phyloP scores from a whole-genome alignment of 2,888 invertebrate species.

The Griposia aprilina region DNA sequence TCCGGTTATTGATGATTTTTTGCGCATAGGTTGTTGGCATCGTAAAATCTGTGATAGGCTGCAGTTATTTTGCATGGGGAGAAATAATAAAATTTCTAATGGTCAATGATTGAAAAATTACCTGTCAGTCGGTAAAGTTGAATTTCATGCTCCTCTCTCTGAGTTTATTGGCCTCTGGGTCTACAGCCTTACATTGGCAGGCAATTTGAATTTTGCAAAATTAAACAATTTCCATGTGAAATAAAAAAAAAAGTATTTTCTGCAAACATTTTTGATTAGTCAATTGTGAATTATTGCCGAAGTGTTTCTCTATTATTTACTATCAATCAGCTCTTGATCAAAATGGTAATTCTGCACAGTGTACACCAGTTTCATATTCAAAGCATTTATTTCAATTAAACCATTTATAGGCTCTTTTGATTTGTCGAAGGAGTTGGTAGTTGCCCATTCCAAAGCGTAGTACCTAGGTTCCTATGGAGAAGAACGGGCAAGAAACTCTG shows the following conservation, averaged over 20 bases:
- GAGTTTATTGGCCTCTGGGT: slow-evolving; percentile 34
- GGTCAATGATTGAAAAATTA: slow-evolving; percentile 49
- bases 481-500: too few relatives aligned
- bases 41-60: slow-evolving; percentile 56
- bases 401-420: too few relatives aligned
- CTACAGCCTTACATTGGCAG: background rate
- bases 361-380: background rate
- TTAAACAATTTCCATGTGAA: slow-evolving; percentile 1
- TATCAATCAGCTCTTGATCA: background rate
- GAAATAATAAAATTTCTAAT: slow-evolving; percentile 59
- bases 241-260: too few relatives aligned
- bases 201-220: slow-evolving; percentile 17
- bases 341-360: background rate
- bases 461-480: too few relatives aligned
- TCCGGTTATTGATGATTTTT: slow-evolving; percentile 59
- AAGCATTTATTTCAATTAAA: too few relatives aligned
- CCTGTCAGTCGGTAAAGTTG: slow-evolving; percentile 38
- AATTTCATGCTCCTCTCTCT: slow-evolving; percentile 28
- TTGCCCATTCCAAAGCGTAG: too few relatives aligned
- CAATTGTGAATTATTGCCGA: background rate
- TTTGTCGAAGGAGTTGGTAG: too few relatives aligned
- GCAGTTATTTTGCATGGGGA: slow-evolving; percentile 67
- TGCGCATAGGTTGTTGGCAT: slow-evolving; percentile 64
- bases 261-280: too few relatives aligned
- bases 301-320: background rate